Percentiles rank a stretch among this genome's conserved stretches.
These are phyloP conservation scores for Onychomys leucogaster DNA, from an alignment of 2,797 vertebrate genomes.

Conservation along the genomic window DNA sequence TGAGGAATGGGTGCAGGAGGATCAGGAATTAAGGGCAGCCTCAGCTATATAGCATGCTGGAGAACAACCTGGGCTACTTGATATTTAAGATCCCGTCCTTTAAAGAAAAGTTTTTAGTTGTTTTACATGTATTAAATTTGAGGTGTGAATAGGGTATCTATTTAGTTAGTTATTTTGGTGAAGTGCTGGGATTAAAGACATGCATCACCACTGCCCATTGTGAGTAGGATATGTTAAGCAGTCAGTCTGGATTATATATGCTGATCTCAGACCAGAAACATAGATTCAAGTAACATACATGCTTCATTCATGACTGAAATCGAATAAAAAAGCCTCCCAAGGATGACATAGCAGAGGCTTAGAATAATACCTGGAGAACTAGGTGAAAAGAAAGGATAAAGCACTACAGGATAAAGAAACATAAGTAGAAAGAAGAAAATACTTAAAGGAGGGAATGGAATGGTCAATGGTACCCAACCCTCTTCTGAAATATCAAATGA, in stretches of 20 bases:
- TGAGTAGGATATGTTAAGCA: neutral
- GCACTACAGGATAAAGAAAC: neutral
- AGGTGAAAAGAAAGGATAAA: neutral
- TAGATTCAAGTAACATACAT: neutral
- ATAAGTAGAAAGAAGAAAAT: neutral
- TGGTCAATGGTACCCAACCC: neutral
- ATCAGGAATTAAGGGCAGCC: neutral
- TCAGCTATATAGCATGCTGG: neutral
- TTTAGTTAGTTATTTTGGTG: neutral
- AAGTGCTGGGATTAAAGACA: neutral
- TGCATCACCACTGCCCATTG: neutral
- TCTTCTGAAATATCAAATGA: conserved; percentile 6
- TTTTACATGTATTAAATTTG: neutral
- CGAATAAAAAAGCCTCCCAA: neutral
- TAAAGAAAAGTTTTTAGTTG: neutral
- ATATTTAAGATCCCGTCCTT: neutral
- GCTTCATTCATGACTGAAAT: neutral
- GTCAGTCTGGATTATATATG: neutral
- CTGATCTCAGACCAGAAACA: conserved; percentile 3
- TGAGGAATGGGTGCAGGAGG: neutral
- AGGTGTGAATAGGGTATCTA: neutral
- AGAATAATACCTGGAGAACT: neutral
- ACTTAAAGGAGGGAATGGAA: neutral
- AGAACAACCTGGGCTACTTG: neutral
- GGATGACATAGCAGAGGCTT: neutral